Conservation (phyloP, 2,888 invertebrate species). For the Acronicta aceris region DNA sequence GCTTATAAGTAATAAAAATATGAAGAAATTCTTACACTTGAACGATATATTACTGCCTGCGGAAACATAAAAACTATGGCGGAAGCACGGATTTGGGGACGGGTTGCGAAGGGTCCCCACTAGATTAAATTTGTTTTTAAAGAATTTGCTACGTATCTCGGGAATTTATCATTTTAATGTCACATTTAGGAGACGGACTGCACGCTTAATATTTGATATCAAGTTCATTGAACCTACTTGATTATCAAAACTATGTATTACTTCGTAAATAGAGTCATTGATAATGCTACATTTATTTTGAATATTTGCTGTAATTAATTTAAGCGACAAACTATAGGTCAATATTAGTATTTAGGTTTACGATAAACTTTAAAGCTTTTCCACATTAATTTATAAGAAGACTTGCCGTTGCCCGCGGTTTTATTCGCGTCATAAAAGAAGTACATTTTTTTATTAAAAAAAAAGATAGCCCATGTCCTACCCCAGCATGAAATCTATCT, state of each 20-base stretch:
- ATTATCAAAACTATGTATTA: background rate
- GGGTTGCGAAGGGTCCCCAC: conserved; percentile 24
- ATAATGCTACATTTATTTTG: too few relatives aligned
- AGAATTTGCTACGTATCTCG: conserved; percentile 31
- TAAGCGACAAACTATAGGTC: too few relatives aligned
- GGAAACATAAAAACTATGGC: conserved; percentile 80
- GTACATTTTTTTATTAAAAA: too few relatives aligned
- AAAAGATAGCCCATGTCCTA: too few relatives aligned
- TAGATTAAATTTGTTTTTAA: conserved; percentile 48
- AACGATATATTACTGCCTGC: conserved; percentile 79
- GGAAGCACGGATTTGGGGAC: conserved; percentile 35
- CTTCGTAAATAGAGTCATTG: too few relatives aligned
- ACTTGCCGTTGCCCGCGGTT: too few relatives aligned
- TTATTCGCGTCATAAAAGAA: too few relatives aligned
- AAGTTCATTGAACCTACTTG: background rate
- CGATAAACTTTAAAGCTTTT: too few relatives aligned
- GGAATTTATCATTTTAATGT: conserved; percentile 53
- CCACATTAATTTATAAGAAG: too few relatives aligned
- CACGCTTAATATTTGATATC: conserved; percentile 5
- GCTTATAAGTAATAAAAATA: conserved; percentile 84
- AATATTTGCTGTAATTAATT: too few relatives aligned
- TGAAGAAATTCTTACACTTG: conserved; percentile 76
- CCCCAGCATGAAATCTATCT: too few relatives aligned
- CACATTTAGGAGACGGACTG: conserved; percentile 27
- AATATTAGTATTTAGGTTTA: too few relatives aligned